phyloP scores from a whole-genome alignment of 2,888 invertebrate genomes.

The Teleiodes luculella region DNA sequence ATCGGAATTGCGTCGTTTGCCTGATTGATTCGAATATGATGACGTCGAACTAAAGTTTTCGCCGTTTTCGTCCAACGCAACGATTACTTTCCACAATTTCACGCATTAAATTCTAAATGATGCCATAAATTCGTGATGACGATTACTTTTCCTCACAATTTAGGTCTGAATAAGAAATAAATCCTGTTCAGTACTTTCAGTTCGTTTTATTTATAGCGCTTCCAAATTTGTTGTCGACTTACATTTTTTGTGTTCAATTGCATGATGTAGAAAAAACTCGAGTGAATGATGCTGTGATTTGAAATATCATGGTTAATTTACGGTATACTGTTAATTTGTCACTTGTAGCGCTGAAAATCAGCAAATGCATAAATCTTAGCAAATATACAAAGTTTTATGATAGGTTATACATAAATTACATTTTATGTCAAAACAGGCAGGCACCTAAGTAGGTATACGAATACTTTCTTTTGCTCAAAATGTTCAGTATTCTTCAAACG shows the following conservation, averaged over 20 bases:
- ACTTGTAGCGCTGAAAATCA: no score
- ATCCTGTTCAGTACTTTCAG: conserved; percentile 26
- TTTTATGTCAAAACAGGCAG: no score
- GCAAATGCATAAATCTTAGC: no score
- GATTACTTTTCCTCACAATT: conserved; percentile 59
- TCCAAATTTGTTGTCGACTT: neutral
- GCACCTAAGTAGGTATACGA: no score
- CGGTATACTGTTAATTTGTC: no score
- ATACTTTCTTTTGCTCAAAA: no score
- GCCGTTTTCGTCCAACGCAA: conserved; percentile 32
- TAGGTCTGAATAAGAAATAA: conserved; percentile 34
- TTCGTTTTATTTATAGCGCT: conserved; percentile 35
- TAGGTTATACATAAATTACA: no score
- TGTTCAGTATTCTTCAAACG: no score
- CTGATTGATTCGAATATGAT: conserved; percentile 72
- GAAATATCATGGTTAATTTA: no score
- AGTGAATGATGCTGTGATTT: no score
- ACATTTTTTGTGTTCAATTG: neutral
- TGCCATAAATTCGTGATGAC: conserved; percentile 57
- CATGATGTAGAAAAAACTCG: no score
- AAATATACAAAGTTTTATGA: no score
- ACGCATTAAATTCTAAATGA: conserved; percentile 53
- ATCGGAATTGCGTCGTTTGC: conserved; percentile 44
- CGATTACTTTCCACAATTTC: conserved; percentile 62
- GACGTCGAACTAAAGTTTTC: conserved; percentile 57